A percentile compares a stretch with the other conserved stretches of the same genome.
These are phyloP conservation scores for Lepisosteus oculatus DNA, from an alignment of 2,113 vertebrate genomes.

Conservation along the genomic window DNA sequence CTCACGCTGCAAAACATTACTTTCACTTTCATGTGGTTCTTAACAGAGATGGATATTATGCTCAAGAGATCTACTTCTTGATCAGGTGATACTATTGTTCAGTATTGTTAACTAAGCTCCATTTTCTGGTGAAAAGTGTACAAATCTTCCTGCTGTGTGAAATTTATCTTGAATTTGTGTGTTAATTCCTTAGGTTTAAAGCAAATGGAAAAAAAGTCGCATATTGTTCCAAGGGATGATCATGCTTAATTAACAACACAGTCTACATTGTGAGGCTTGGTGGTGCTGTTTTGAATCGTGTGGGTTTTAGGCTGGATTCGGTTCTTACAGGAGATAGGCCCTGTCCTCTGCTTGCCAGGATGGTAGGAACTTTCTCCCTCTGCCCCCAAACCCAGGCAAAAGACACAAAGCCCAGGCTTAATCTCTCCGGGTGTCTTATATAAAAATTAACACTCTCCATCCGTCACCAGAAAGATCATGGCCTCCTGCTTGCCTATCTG, in stretches of 20 bases:
- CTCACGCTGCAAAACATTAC: too few relatives aligned
- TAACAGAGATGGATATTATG: neutral
- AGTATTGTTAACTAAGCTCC: slow-evolving; percentile 10
- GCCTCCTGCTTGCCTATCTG: slow-evolving; percentile 94
- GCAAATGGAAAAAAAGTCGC: too few relatives aligned
- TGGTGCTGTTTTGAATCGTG: neutral
- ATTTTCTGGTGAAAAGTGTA: slow-evolving; percentile 9
- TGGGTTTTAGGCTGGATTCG: neutral
- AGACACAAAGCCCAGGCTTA: slow-evolving; percentile 37
- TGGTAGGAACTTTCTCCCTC: neutral
- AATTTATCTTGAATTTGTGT: neutral
- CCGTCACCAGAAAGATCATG: slow-evolving; percentile 90
- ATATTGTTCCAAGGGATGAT: neutral
- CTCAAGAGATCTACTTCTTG: slow-evolving; percentile 13
- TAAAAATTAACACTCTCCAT: slow-evolving; percentile 88
- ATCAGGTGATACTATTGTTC: neutral
- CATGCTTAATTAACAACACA: slow-evolving; percentile 3
- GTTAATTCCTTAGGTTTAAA: too few relatives aligned
- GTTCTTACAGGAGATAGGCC: neutral
- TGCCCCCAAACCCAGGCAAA: neutral
- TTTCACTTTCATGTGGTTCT: too few relatives aligned
- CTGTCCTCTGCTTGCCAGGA: neutral
- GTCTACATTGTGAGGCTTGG: slow-evolving; percentile 9
- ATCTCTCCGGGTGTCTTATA: slow-evolving; percentile 39
- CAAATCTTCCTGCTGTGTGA: neutral